A percentile compares a stretch with the other conserved stretches of the same genome.
Conservation (phyloP, 2,888 invertebrate species). For the Salticus scenicus region DNA sequence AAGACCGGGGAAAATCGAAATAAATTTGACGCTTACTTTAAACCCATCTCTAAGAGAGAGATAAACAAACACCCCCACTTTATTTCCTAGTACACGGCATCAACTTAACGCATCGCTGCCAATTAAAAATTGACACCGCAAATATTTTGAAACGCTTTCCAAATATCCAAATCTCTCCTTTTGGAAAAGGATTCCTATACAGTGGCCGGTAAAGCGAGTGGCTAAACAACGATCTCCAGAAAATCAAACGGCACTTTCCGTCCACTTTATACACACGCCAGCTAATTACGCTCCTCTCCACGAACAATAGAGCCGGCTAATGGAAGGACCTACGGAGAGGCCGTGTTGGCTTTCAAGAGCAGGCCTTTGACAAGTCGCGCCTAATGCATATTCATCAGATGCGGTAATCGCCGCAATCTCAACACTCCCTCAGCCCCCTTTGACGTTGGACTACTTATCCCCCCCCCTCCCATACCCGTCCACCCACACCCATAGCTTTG, state of each 20-base stretch:
- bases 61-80: neutral
- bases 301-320: slow-evolving; percentile 27
- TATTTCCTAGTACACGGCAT: too few species aligned
- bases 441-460: neutral
- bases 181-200: neutral
- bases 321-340: slow-evolving; percentile 30
- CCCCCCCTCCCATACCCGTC: neutral
- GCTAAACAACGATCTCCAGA: slow-evolving; percentile 8
- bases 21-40: neutral
- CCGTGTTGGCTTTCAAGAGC: slow-evolving; percentile 28
- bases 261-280: slow-evolving; percentile 19
- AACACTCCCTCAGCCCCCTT: neutral
- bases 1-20: neutral
- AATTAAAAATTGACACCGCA: slow-evolving; percentile 7
- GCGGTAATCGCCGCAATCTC: slow-evolving; percentile 37
- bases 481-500: neutral
- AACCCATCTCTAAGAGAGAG: neutral
- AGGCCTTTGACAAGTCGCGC: slow-evolving; percentile 41
- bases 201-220: slow-evolving; percentile 8
- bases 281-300: neutral
- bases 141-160: neutral
- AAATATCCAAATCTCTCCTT: neutral
- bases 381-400: slow-evolving; percentile 60
- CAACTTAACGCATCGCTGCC: neutral
- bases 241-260: slow-evolving; percentile 59